phyloP scores from a whole-genome alignment of 2,888 invertebrate species.

The Camptogramma bilineatum region DNA sequence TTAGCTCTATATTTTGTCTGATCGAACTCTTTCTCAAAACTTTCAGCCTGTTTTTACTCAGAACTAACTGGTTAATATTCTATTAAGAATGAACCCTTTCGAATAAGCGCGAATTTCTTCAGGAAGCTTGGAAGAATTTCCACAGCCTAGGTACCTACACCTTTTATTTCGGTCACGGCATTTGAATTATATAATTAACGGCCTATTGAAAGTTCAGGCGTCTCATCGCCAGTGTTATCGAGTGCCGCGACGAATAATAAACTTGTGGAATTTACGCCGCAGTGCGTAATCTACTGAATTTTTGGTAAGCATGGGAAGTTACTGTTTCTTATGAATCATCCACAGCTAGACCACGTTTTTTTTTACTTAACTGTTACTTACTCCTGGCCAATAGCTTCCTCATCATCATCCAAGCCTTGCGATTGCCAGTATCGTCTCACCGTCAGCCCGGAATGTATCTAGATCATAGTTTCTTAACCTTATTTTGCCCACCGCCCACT shows the following conservation, averaged over 20 bases:
- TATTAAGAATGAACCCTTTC: background rate
- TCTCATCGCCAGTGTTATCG: conserved; percentile 61
- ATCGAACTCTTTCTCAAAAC: too few species aligned
- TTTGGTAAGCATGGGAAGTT: conserved; percentile 14
- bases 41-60: too few species aligned
- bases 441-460: too few species aligned
- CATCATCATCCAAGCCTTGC: too few species aligned
- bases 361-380: too few species aligned
- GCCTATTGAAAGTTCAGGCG: conserved; percentile 70
- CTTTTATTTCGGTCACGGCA: conserved; percentile 75
- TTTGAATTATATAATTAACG: conserved; percentile 82
- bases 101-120: background rate
- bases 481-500: too few species aligned
- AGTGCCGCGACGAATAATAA: conserved; percentile 59
- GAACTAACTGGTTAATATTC: background rate
- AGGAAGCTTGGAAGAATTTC: background rate
- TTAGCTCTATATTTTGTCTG: too few species aligned
- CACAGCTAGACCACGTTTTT: background rate
- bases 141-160: conserved; percentile 3
- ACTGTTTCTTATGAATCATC: background rate
- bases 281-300: conserved; percentile 44
- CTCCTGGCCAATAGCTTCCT: too few species aligned
- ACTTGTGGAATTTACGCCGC: conserved; percentile 48
- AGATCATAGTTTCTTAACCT: too few species aligned
- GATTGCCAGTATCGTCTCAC: too few species aligned